These are phyloP conservation scores for Aselliscus stoliczkanus DNA, from an alignment of 2,797 vertebrate genomes.

Conservation along the genomic window DNA sequence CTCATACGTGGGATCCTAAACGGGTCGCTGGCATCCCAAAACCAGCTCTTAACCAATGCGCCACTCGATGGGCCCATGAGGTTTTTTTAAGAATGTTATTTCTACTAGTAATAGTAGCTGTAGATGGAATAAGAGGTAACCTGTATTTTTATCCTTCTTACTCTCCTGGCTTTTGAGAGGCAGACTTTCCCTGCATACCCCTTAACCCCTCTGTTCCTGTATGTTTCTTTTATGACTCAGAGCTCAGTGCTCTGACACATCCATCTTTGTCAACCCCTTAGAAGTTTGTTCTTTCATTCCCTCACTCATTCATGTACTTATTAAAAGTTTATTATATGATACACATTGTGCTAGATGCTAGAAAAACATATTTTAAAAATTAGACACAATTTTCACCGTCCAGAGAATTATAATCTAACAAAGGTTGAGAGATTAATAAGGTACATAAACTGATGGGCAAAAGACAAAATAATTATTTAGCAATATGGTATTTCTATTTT, in stretches of 20 bases:
- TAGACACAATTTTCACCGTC: background rate
- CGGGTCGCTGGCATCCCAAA: too few relatives aligned
- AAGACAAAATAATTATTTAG: background rate
- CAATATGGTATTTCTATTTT: background rate
- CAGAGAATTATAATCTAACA: background rate
- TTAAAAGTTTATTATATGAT: background rate
- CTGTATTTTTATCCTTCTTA: background rate
- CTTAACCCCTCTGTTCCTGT: background rate
- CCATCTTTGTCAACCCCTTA: background rate
- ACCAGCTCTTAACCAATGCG: too few relatives aligned
- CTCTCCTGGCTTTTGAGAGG: background rate
- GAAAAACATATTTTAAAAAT: background rate
- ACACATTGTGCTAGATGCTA: background rate
- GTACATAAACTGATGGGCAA: background rate
- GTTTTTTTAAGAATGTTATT: background rate
- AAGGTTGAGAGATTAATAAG: background rate
- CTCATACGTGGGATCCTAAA: too few relatives aligned
- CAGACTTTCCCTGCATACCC: background rate
- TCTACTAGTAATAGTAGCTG: background rate
- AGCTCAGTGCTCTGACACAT: background rate
- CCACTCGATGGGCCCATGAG: too few relatives aligned
- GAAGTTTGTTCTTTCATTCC: background rate
- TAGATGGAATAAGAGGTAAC: background rate
- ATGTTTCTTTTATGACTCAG: background rate
- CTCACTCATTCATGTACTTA: background rate